These are phyloP conservation scores for Geotrupes spiniger DNA, from an alignment of 2,888 invertebrate species.

Conservation along the genomic window DNA sequence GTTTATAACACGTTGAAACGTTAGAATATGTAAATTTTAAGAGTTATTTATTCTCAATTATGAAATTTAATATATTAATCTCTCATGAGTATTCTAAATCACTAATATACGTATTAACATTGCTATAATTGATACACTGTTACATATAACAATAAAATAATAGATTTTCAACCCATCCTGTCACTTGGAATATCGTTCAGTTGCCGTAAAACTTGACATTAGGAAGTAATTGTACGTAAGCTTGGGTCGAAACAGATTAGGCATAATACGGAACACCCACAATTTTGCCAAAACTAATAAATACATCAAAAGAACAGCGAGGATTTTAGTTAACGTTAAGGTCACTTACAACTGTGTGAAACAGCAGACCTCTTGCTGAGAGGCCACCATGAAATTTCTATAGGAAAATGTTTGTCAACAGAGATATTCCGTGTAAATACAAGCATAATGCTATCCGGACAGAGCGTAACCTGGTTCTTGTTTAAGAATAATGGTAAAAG, in stretches of 20 bases:
- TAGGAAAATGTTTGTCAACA: slow-evolving; percentile 51
- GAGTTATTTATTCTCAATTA: too few relatives aligned
- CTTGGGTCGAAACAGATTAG: slow-evolving; percentile 9
- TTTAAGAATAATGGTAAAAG: slow-evolving; percentile 39
- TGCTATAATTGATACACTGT: too few relatives aligned
- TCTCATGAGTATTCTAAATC: too few relatives aligned
- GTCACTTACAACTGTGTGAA: slow-evolving; percentile 46
- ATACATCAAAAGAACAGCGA: slow-evolving; percentile 32
- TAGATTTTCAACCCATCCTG: too few relatives aligned
- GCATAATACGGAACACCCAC: slow-evolving; percentile 32
- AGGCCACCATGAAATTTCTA: slow-evolving; percentile 50
- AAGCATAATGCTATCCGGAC: slow-evolving; percentile 41
- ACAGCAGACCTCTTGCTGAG: slow-evolving; percentile 41
- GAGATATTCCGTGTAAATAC: slow-evolving; percentile 49
- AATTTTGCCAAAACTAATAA: slow-evolving; percentile 33
- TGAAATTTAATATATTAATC: too few relatives aligned
- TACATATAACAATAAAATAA: too few relatives aligned
- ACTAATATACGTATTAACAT: too few relatives aligned
- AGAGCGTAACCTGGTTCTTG: slow-evolving; percentile 28
- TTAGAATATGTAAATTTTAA: too few relatives aligned
- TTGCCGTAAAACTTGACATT: too few relatives aligned
- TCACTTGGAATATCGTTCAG: too few relatives aligned
- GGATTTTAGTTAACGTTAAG: slow-evolving; percentile 27
- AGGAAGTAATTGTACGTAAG: neutral
- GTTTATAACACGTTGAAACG: too few relatives aligned